Conservation (phyloP, 37 sponge, comb jelly and placozoan species). For the Cliona cf. orientalis region DNA sequence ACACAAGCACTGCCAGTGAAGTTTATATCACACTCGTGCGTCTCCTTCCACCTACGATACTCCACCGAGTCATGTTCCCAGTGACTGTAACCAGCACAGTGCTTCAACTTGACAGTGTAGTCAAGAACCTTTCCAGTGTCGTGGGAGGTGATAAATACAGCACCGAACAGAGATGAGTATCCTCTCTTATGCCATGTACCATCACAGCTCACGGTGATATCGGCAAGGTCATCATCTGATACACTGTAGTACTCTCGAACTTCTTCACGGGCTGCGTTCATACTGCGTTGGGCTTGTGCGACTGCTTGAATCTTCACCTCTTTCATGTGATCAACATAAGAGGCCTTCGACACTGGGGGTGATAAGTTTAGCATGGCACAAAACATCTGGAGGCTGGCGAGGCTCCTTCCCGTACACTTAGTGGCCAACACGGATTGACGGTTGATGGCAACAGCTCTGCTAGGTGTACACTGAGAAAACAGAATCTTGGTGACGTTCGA, state of each 20-base stretch:
- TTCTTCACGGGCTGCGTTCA: background rate
- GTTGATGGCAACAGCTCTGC: no score
- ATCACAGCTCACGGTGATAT: slow-evolving; percentile 11
- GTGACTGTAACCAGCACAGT: slow-evolving; percentile 9
- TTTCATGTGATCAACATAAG: background rate
- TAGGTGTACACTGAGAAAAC: no score
- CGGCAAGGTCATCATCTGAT: slow-evolving; percentile 1
- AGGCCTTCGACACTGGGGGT: no score
- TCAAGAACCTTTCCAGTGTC: slow-evolving; percentile 31
- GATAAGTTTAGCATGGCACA: no score
- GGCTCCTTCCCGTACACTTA: no score
- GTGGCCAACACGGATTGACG: no score
- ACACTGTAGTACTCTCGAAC: background rate
- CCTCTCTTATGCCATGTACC: slow-evolving; percentile 16
- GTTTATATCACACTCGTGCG: background rate
- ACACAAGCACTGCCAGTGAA: slow-evolving; percentile 12
- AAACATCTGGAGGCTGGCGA: no score
- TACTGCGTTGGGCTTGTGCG: background rate
- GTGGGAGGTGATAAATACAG: slow-evolving; percentile 6
- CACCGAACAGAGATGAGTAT: slow-evolving; percentile 26
- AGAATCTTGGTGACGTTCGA: no score
- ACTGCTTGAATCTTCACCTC: background rate
- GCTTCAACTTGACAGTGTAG: slow-evolving; percentile 9
- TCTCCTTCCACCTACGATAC: background rate
- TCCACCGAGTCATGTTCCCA: background rate